These are phyloP conservation scores for Dicaeum eximium DNA, from an alignment of 2,113 vertebrate genomes.

Conservation along the genomic window DNA sequence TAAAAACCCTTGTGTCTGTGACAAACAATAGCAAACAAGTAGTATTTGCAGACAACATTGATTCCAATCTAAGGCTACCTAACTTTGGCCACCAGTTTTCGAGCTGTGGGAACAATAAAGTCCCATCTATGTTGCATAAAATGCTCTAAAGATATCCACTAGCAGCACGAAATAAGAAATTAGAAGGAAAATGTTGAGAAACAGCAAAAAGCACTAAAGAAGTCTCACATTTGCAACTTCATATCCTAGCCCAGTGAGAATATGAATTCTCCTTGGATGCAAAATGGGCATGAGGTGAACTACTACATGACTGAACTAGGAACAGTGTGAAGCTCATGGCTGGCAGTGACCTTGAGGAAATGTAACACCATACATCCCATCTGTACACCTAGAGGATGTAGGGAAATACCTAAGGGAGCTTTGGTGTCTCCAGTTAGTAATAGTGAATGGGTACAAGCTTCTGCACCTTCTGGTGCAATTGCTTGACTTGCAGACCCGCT, in stretches of 20 bases:
- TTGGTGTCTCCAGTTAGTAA: neutral
- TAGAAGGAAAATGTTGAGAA: neutral
- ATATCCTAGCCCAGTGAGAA: neutral
- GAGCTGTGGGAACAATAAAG: neutral
- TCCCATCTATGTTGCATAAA: neutral
- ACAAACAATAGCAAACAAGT: neutral
- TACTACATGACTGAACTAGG: neutral
- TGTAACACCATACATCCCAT: neutral
- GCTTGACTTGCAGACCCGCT: neutral
- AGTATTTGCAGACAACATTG: neutral
- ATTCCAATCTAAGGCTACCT: neutral
- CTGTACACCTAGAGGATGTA: neutral
- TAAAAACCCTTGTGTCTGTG: neutral
- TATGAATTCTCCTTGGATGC: neutral
- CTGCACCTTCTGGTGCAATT: neutral
- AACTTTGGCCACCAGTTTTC: slow-evolving; percentile 3
- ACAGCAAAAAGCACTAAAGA: neutral
- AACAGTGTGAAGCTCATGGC: neutral
- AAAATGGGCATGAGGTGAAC: neutral
- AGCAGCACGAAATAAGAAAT: neutral
- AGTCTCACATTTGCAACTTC: neutral
- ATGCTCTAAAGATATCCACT: neutral
- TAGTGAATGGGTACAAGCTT: neutral
- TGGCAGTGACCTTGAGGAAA: neutral
- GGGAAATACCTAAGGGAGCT: neutral